phyloP scores from a whole-genome alignment of 1,140 invertebrate genomes.

The Apis cerana region DNA sequence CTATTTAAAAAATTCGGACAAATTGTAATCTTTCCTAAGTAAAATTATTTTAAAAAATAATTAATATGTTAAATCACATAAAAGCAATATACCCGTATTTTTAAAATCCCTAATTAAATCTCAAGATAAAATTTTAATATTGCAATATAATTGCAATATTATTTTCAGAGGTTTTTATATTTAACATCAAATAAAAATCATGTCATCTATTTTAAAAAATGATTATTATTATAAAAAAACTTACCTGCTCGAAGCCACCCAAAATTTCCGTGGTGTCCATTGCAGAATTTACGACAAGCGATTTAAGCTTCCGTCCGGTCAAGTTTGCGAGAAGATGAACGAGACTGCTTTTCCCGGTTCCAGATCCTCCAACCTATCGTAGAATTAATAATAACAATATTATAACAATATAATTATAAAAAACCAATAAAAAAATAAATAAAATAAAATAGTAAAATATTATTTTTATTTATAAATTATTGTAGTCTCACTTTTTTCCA shows the following conservation, averaged over 20 bases:
- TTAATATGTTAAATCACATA: too few relatives aligned
- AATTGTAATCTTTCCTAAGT: background rate
- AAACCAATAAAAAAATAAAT: background rate
- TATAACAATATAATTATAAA: background rate
- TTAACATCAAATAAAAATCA: too few relatives aligned
- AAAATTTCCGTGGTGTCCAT: slow-evolving; percentile 98
- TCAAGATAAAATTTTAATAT: background rate
- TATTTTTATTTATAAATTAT: too few relatives aligned
- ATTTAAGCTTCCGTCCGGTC: slow-evolving; percentile 87
- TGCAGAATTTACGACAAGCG: slow-evolving; percentile 93
- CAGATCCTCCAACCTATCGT: slow-evolving; percentile 87
- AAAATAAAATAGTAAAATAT: background rate
- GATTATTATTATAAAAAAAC: slow-evolving; percentile 60
- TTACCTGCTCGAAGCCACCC: slow-evolving; percentile 97
- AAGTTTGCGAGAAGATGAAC: slow-evolving; percentile 90
- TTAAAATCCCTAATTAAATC: background rate
- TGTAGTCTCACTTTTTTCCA: too few relatives aligned
- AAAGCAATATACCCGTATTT: background rate
- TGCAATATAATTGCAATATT: background rate
- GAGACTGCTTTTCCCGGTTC: slow-evolving; percentile 91
- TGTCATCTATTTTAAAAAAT: background rate
- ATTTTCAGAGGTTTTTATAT: too few relatives aligned
- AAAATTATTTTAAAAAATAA: background rate
- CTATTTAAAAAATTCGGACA: background rate
- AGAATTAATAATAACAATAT: slow-evolving; percentile 2